phyloP scores from a whole-genome alignment of 1,140 invertebrate species.

The Tenebrio molitor region DNA sequence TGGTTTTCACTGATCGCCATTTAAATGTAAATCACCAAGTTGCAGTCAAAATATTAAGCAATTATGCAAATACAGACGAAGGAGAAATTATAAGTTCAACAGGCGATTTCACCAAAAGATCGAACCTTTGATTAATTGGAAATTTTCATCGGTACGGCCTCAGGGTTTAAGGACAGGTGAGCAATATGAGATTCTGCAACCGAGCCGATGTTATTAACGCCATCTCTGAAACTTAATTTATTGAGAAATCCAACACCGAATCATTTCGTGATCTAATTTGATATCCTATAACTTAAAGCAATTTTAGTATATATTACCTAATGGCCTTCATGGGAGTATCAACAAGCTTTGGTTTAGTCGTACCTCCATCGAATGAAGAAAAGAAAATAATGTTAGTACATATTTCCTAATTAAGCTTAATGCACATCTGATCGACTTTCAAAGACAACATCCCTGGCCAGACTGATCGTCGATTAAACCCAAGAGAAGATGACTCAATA shows the following conservation, averaged over 20 bases:
- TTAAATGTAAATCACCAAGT: constrained; percentile 66
- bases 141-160: constrained; percentile 14
- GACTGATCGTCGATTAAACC: too few relatives aligned
- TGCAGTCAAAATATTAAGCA: constrained; percentile 66
- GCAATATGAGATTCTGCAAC: constrained; percentile 27
- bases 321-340: constrained; percentile 44
- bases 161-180: constrained; percentile 34
- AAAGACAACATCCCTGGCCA: too few relatives aligned
- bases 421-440: too few relatives aligned
- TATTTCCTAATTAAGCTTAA: too few relatives aligned
- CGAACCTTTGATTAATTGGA: constrained; percentile 15
- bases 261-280: constrained; percentile 41
- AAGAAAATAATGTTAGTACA: too few relatives aligned
- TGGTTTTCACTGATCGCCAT: constrained; percentile 65
- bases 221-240: constrained; percentile 40
- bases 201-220: constrained; percentile 28
- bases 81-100: constrained; percentile 41
- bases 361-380: too few relatives aligned
- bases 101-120: constrained; percentile 26
- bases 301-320: constrained; percentile 41
- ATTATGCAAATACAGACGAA: constrained; percentile 59
- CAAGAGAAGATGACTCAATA: too few relatives aligned
- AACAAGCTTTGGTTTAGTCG: too few relatives aligned
- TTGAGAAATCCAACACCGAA: constrained; percentile 32
- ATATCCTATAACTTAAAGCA: constrained; percentile 33